Evolutionary conservation across 2,113 vertebrate species (phyloP).

Genomic region (Lipotes vexillifer): DNA sequence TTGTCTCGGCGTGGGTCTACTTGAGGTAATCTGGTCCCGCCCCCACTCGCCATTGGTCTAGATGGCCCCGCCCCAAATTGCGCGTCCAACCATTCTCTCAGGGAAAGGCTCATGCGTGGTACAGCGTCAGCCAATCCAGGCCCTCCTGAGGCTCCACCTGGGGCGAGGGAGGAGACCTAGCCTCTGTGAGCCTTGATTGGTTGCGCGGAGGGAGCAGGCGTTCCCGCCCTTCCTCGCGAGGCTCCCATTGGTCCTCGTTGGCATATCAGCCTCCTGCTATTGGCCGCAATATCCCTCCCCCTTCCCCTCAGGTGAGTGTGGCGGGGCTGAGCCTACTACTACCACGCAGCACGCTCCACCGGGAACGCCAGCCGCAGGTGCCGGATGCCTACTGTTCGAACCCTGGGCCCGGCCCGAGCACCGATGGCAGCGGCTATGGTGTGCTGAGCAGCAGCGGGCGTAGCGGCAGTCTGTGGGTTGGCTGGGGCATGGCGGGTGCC

Average conservation of each 20-base stretch:
- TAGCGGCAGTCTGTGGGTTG: conserved; percentile 12
- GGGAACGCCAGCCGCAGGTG: neutral
- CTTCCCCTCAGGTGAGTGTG: conserved; percentile 44
- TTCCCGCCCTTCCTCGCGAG: neutral
- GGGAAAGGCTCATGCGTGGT: neutral
- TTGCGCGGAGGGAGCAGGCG: neutral
- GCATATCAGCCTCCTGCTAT: neutral
- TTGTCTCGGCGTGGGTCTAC: conserved; percentile 75
- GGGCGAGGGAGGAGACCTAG: neutral
- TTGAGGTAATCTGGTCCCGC: conserved; percentile 73
- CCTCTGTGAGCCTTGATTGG: neutral
- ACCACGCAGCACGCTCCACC: neutral
- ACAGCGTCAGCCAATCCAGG: accelerated
- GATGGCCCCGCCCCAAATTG: neutral
- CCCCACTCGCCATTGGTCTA: neutral
- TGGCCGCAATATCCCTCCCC: neutral
- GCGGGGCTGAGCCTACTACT: conserved; percentile 39
- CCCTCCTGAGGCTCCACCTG: accelerated
- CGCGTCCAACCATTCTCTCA: too few relatives aligned
- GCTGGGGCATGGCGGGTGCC: conserved; percentile 17
- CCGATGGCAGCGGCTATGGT: neutral
- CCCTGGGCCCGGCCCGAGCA: neutral
- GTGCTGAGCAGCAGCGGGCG: conserved; percentile 6
- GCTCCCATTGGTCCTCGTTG: neutral
- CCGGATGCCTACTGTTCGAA: neutral